Evolutionary conservation across 1,140 invertebrate species (phyloP), one percentile per base, ranked within the genome.

Genomic region (Maniola jurtina): DNA sequence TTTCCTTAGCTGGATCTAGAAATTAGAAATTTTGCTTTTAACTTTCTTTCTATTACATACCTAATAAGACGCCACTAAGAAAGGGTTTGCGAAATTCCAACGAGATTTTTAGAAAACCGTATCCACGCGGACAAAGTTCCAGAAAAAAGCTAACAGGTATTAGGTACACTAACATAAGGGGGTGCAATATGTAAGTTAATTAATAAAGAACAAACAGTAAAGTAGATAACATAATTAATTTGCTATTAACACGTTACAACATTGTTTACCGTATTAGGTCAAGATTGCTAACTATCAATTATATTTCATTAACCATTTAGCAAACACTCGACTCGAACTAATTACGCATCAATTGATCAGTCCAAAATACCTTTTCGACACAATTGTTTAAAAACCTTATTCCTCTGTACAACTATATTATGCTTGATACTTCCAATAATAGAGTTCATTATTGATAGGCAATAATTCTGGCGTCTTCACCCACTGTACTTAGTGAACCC

Each of bases 401-500:
- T 59, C 58, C 40, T 47, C 6, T 56, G 45, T 48, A 40, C 7
- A 11, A 48, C 48, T 38, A 42, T 52, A 55, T 16, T 59, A n/a
- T 13, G 13, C 42, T 11, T 5, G 9, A 45, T 1, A n/a, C 5
- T 4, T 35, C 38, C 11, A 9, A 48, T 6, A 5, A 61, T 56
- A 56, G 48, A 59, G 63, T 38, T 40, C 63, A 65, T 13, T 13
- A 34, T 55, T 35, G 4, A 38, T 52, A 48, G 35, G 0, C 14
- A 38, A 35, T 15, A 33, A 11, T 8, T 59, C 11, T 52, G 34
- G 11, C 15, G 13, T 55, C 56, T 52, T 69, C 48, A 34, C 67
- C 62, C 48, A 68, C 56, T 47, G 57, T 57, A 69, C 71, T 71
- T 75, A 71, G 66, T 70, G 61, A 66, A 69, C 75, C 70, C 63